phyloP scores from a whole-genome alignment of 2,888 invertebrate species.

The Caradrina kadenii region DNA sequence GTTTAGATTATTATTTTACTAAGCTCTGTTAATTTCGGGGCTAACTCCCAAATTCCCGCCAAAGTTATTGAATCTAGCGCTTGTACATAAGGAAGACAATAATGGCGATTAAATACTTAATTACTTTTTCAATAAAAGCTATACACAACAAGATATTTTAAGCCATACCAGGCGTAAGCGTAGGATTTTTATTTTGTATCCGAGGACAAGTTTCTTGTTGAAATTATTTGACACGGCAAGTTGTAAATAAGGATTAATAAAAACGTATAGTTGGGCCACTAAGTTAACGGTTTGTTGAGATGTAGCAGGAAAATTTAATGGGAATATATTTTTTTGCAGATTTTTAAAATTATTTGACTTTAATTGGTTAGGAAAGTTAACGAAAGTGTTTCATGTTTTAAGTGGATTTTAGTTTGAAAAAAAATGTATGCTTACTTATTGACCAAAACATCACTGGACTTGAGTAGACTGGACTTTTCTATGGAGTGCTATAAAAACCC shows the following conservation, averaged over 20 bases:
- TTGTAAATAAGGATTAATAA: constrained; percentile 71
- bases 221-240: constrained; percentile 67
- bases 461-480: too few species aligned
- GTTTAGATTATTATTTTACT: too few species aligned
- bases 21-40: too few species aligned
- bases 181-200: constrained; percentile 58
- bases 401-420: too few species aligned
- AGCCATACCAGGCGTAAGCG: constrained; percentile 16
- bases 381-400: too few species aligned
- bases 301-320: neutral
- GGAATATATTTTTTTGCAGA: neutral
- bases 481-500: too few species aligned
- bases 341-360: too few species aligned
- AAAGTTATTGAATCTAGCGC: too few species aligned
- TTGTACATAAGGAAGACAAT: neutral
- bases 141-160: constrained; percentile 10
- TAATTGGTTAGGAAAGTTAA: too few species aligned
- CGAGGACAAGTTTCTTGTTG: constrained; percentile 57
- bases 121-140: constrained; percentile 30
- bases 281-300: constrained; percentile 7
- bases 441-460: too few species aligned
- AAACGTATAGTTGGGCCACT: constrained; percentile 37
- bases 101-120: constrained; percentile 11
- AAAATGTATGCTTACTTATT: too few species aligned
- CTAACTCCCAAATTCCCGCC: too few species aligned